Percentiles rank a stretch among this genome's conserved stretches.
Conservation (phyloP, 2,113 vertebrate species). For the Bos javanicus region DNA sequence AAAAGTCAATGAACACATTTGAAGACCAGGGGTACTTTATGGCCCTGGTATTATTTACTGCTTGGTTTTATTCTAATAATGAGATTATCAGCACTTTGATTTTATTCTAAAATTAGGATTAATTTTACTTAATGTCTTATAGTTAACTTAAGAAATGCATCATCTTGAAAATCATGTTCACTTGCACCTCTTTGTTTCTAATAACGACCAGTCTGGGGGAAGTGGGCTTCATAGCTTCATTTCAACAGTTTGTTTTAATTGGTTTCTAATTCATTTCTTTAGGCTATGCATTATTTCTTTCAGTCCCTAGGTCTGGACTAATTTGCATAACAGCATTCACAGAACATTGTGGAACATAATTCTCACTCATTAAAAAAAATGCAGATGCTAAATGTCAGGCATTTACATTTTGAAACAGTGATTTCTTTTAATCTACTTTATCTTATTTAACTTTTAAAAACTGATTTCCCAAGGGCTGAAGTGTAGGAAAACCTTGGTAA, state of each 20-base stretch:
- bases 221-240: neutral
- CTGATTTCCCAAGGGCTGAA: constrained; percentile 16
- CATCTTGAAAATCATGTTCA: neutral
- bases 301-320: neutral
- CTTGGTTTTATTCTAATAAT: neutral
- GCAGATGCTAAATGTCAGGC: constrained; percentile 62
- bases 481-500: constrained; percentile 23
- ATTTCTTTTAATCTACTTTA: constrained; percentile 51
- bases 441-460: constrained; percentile 60
- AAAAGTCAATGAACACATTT: neutral
- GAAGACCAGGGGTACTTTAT: neutral
- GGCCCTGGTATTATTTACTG: neutral
- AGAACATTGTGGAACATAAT: constrained; percentile 59
- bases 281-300: constrained; percentile 35
- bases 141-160: neutral
- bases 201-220: neutral
- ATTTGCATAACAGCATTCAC: constrained; percentile 41
- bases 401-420: constrained; percentile 68
- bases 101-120: constrained; percentile 24
- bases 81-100: neutral
- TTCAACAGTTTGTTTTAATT: constrained; percentile 3
- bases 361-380: constrained; percentile 65
- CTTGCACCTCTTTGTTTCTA: neutral
- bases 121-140: neutral
- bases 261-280: constrained; percentile 33